These are phyloP conservation scores for Alosa sapidissima DNA, from an alignment of 2,797 vertebrate genomes.

Conservation along the genomic window DNA sequence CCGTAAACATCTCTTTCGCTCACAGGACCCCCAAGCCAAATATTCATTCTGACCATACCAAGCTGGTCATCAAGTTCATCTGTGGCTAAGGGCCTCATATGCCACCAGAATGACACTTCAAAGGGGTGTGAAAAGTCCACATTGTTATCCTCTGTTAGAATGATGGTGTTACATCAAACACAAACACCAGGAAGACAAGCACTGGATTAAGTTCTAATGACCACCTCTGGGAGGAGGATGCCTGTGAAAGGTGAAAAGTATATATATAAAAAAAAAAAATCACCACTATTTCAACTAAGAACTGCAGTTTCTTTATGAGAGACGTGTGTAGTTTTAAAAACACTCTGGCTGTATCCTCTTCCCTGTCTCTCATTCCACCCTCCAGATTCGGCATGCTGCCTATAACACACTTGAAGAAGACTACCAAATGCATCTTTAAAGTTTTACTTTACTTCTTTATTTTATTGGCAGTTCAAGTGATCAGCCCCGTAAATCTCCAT, in stretches of 20 bases:
- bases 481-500: neutral
- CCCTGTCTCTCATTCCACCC: neutral
- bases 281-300: neutral
- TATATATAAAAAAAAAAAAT: neutral
- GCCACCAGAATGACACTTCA: neutral
- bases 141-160: neutral
- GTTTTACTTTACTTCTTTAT: neutral
- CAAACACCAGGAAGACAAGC: neutral
- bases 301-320: neutral
- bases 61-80: neutral
- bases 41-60: neutral
- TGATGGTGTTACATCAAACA: neutral
- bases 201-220: neutral
- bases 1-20: neutral
- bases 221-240: neutral
- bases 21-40: neutral
- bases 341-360: neutral
- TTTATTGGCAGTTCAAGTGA: neutral
- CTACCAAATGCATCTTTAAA: neutral
- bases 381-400: neutral
- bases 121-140: neutral
- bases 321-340: neutral
- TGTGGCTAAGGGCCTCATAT: neutral
- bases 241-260: neutral
- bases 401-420: neutral